Conservation (phyloP, 2,888 invertebrate species). For the Machimus rusticus region DNA sequence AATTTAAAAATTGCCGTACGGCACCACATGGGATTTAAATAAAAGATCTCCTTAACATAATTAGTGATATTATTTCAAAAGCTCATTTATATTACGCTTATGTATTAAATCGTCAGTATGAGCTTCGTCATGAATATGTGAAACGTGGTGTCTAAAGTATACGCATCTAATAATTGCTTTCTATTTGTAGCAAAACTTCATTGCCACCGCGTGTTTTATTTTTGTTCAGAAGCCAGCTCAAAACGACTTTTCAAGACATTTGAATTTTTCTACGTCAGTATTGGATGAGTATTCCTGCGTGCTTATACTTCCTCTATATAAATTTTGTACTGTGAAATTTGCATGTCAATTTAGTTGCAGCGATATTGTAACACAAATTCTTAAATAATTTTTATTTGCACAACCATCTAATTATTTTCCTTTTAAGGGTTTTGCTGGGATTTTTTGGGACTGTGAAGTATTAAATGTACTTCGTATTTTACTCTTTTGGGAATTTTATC, state of each 20-base stretch:
- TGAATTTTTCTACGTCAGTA: not conserved
- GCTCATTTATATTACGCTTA: not conserved
- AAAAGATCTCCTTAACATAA: not conserved
- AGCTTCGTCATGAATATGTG: conserved; percentile 8
- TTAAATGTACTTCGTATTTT: too few species aligned
- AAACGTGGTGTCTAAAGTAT: not conserved
- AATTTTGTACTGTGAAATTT: not conserved
- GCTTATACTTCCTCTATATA: not conserved
- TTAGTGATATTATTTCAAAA: not conserved
- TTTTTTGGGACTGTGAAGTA: too few species aligned
- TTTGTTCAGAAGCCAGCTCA: conserved; percentile 11
- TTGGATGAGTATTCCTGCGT: not conserved
- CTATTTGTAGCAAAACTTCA: conserved; percentile 13
- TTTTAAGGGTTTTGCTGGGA: not conserved
- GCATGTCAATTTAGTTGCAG: not conserved
- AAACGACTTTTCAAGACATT: not conserved
- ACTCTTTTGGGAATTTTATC: too few species aligned
- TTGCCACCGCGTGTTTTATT: conserved; percentile 6
- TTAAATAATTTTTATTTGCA: not conserved
- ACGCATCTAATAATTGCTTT: conserved; percentile 9
- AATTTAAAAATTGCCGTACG: not conserved
- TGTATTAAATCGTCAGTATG: not conserved
- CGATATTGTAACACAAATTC: not conserved
- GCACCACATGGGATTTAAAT: not conserved
- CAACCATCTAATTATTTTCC: not conserved